Conservation (phyloP, 2,113 vertebrate genomes). For the Nibea albiflora region DNA sequence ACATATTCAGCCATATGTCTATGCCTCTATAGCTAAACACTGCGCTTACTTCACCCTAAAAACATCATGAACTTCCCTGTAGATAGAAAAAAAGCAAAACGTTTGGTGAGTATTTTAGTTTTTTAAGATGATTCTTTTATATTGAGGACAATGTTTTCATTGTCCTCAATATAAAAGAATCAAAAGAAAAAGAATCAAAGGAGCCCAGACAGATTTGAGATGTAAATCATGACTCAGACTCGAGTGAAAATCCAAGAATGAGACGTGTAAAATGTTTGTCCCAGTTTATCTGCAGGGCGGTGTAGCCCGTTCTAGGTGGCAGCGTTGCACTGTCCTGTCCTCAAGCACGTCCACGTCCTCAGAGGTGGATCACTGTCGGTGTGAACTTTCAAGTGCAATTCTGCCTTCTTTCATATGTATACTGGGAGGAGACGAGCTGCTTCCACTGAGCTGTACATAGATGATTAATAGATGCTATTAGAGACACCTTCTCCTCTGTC, state of each 20-base stretch:
- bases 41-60: background rate
- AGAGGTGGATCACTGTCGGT: background rate
- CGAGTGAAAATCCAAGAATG: background rate
- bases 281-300: background rate
- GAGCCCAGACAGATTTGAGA: background rate
- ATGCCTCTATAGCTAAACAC: background rate
- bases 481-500: background rate
- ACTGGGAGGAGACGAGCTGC: background rate
- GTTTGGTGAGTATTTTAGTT: background rate
- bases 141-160: background rate
- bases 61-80: background rate
- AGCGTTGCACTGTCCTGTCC: conserved; percentile 36
- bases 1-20: background rate
- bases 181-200: background rate
- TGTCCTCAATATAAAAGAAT: background rate
- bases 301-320: conserved; percentile 35
- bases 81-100: background rate
- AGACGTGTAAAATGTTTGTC: background rate
- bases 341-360: background rate
- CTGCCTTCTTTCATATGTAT: background rate
- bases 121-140: background rate
- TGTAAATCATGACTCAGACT: background rate
- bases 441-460: background rate
- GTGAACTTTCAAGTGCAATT: background rate
- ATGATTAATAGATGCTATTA: background rate